Conservation (phyloP, 2,888 invertebrate species). For the Yponomeuta plumbellus region DNA sequence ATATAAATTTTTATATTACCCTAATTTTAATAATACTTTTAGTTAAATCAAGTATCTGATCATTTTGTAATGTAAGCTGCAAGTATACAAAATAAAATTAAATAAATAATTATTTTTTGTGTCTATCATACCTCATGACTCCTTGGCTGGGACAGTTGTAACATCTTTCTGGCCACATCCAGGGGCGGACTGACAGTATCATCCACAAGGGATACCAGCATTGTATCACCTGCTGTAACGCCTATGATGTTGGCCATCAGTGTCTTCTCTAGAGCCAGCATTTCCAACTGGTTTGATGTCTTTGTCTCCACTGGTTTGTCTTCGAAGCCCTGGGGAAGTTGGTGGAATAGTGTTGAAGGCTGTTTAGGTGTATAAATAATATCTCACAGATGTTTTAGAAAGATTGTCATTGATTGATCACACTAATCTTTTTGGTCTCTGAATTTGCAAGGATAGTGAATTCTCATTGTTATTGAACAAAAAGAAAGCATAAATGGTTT, state of each 20-base stretch:
- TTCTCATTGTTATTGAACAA: too few relatives aligned
- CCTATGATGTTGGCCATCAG: slow-evolving; percentile 77
- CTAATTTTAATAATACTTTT: too few relatives aligned
- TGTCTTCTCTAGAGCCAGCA: slow-evolving; percentile 80
- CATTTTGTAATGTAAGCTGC: too few relatives aligned
- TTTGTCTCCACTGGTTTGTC: slow-evolving; percentile 73
- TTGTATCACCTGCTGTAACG: slow-evolving; percentile 65
- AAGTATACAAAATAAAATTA: too few relatives aligned
- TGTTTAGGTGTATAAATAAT: slow-evolving; percentile 16
- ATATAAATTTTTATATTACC: too few relatives aligned
- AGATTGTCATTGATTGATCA: slow-evolving; percentile 17
- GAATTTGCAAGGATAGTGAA: too few relatives aligned
- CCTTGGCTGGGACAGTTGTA: slow-evolving; percentile 56
- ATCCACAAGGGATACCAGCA: slow-evolving; percentile 79
- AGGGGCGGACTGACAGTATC: slow-evolving; percentile 68
- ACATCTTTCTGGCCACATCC: slow-evolving; percentile 75
- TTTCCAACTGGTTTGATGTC: slow-evolving; percentile 79
- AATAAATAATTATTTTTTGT: too few relatives aligned
- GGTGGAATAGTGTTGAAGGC: neutral
- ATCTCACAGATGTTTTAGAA: slow-evolving; percentile 1
- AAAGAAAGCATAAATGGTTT: too few relatives aligned
- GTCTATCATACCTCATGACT: slow-evolving; percentile 34
- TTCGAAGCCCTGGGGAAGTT: slow-evolving; percentile 60
- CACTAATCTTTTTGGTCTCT: too few relatives aligned
- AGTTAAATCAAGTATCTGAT: too few relatives aligned